These are phyloP conservation scores for Escarpia spicata DNA, from an alignment of 2,888 invertebrate genomes.

Conservation along the genomic window DNA sequence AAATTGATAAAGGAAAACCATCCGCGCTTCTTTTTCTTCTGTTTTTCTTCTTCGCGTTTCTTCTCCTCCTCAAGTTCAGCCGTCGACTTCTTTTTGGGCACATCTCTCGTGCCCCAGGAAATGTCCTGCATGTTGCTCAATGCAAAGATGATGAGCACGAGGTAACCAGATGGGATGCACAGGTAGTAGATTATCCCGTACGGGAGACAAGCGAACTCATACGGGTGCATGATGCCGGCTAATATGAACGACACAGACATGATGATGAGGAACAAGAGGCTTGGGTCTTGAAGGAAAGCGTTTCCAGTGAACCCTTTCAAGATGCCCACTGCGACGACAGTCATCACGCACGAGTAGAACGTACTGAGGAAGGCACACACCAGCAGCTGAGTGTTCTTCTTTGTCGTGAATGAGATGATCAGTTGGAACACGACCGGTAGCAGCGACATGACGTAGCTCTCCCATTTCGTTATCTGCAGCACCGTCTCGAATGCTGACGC, in stretches of 20 bases:
- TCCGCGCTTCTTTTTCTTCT: background rate
- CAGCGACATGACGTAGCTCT: slow-evolving; percentile 32
- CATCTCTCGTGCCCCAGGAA: slow-evolving; percentile 62
- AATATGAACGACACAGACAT: slow-evolving; percentile 51
- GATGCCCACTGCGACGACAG: slow-evolving; percentile 57
- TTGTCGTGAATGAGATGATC: slow-evolving; percentile 48
- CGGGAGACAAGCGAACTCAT: slow-evolving; percentile 54
- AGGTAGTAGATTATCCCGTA: slow-evolving; percentile 55
- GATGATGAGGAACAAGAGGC: slow-evolving; percentile 51
- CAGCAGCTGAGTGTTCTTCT: slow-evolving; percentile 49
- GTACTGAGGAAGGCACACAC: slow-evolving; percentile 68
- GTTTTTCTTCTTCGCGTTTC: background rate
- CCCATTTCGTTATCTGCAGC: slow-evolving; percentile 25
- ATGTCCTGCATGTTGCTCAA: slow-evolving; percentile 57
- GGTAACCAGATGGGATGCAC: slow-evolving; percentile 58
- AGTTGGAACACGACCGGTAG: slow-evolving; percentile 49
- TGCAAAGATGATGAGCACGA: slow-evolving; percentile 58
- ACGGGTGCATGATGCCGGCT: slow-evolving; percentile 52
- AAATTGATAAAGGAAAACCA: background rate
- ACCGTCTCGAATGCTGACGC: slow-evolving; percentile 39
- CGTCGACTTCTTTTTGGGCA: slow-evolving; percentile 52
- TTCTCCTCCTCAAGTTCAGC: slow-evolving; percentile 45
- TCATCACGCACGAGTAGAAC: slow-evolving; percentile 72
- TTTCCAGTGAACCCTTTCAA: slow-evolving; percentile 44
- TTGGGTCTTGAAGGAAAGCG: slow-evolving; percentile 48